These are phyloP conservation scores for Hypotaenidia philippensis DNA, from an alignment of 2,797 vertebrate genomes.

Conservation along the genomic window DNA sequence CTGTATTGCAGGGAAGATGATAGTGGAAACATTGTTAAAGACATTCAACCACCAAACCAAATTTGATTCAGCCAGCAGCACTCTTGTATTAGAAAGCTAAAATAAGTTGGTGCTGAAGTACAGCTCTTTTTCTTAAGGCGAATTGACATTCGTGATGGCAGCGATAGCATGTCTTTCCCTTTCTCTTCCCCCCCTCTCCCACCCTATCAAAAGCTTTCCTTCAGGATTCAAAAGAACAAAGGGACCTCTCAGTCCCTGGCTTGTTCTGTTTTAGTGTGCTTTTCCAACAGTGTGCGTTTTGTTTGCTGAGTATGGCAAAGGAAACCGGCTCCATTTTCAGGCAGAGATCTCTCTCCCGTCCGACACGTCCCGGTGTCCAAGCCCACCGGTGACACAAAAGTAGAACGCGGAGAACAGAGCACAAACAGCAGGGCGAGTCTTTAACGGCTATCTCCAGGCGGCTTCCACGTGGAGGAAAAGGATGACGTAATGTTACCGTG, in stretches of 20 bases:
- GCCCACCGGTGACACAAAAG: not conserved
- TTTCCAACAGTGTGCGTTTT: not conserved
- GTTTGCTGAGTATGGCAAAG: not conserved
- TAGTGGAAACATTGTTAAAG: not conserved
- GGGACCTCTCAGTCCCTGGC: not conserved
- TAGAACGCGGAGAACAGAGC: not conserved
- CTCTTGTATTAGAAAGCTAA: not conserved
- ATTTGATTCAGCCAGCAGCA: not conserved
- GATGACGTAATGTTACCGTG: not conserved
- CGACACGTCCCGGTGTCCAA: not conserved
- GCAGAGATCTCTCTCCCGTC: not conserved
- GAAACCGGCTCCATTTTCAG: not conserved
- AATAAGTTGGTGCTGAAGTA: not conserved
- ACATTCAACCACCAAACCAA: not conserved
- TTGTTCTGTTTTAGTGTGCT: not conserved
- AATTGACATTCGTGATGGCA: not conserved
- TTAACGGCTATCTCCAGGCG: not conserved
- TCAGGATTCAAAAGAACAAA: conserved; percentile 43
- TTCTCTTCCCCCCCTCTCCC: too few relatives aligned
- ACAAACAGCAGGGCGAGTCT: conserved; percentile 6
- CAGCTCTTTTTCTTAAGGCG: not conserved
- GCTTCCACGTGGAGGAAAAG: not conserved
- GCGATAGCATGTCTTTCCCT: not conserved
- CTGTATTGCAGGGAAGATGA: not conserved
- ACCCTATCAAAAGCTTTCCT: not conserved